These are phyloP conservation scores for Troides aeacus DNA, from an alignment of 2,888 invertebrate species.

Conservation along the genomic window DNA sequence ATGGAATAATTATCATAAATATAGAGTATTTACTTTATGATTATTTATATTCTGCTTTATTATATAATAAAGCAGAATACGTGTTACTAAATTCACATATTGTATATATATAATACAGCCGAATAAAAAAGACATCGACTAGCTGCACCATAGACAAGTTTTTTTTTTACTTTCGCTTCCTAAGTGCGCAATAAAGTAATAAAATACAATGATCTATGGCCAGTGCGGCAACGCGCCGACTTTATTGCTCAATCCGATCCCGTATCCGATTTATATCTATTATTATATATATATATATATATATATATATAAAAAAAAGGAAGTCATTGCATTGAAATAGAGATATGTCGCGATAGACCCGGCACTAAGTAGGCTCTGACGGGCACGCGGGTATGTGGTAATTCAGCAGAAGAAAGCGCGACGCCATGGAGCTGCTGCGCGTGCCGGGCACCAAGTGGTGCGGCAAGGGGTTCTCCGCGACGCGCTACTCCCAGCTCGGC, in stretches of 20 bases:
- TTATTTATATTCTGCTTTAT: no score
- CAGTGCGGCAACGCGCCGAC: constrained; percentile 43
- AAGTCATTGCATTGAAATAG: constrained; percentile 36
- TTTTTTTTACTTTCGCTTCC: constrained; percentile 31
- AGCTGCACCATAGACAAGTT: constrained; percentile 23
- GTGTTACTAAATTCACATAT: no score
- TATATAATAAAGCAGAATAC: no score
- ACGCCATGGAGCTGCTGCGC: constrained; percentile 83
- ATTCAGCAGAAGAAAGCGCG: constrained; percentile 66
- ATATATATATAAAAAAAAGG: not conserved
- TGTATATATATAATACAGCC: no score
- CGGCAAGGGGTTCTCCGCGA: constrained; percentile 91
- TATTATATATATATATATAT: not conserved
- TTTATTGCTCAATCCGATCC: constrained; percentile 49
- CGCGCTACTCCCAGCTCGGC: constrained; percentile 90
- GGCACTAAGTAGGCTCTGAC: no score
- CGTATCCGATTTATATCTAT: constrained; percentile 53
- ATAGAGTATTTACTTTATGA: no score
- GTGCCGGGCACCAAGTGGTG: constrained; percentile 97
- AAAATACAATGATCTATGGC: constrained; percentile 51
- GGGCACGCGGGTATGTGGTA: constrained; percentile 15
- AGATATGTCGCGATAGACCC: constrained; percentile 9
- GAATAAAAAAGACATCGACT: not conserved
- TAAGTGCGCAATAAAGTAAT: constrained; percentile 44
- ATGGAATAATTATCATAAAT: no score